Evolutionary conservation across 1,140 invertebrate genomes (phyloP).

Genomic region (Drosophila arizonae): DNA sequence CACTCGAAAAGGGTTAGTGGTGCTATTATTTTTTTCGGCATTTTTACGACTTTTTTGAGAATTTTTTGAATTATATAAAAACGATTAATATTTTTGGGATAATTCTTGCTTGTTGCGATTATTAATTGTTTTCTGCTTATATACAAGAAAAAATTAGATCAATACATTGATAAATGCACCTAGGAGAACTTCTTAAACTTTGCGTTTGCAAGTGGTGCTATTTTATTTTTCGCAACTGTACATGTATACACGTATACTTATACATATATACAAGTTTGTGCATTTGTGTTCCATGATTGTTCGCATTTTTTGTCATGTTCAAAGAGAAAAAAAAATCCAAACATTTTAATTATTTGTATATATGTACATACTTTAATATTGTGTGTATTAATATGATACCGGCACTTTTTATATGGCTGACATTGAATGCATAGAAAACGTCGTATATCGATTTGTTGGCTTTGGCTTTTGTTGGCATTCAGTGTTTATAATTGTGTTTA

Average conservation of each 20-base stretch:
- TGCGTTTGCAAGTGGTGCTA: no score
- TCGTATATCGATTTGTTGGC: conserved; percentile 44
- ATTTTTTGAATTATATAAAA: no score
- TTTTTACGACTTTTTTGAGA: no score
- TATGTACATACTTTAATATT: conserved; percentile 45
- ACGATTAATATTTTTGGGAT: no score
- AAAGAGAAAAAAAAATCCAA: conserved; percentile 54
- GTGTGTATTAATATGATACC: conserved; percentile 37
- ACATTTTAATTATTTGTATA: conserved; percentile 61
- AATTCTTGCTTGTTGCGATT: no score
- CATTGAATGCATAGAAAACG: conserved; percentile 28
- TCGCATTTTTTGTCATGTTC: conserved; percentile 57
- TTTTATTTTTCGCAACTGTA: background rate
- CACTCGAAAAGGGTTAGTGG: no score
- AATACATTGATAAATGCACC: no score
- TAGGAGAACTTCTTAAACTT: no score
- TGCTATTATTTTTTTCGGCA: no score
- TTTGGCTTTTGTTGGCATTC: conserved; percentile 39
- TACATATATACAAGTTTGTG: conserved; percentile 30
- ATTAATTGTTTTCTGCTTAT: no score
- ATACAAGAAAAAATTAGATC: no score
- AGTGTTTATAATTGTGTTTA: conserved; percentile 73
- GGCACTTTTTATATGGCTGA: conserved; percentile 29
- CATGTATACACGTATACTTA: no score
- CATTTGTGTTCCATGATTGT: conserved; percentile 46